Evolutionary conservation across 2,888 invertebrate genomes (phyloP).

Genomic region (Agonopterix arenella): DNA sequence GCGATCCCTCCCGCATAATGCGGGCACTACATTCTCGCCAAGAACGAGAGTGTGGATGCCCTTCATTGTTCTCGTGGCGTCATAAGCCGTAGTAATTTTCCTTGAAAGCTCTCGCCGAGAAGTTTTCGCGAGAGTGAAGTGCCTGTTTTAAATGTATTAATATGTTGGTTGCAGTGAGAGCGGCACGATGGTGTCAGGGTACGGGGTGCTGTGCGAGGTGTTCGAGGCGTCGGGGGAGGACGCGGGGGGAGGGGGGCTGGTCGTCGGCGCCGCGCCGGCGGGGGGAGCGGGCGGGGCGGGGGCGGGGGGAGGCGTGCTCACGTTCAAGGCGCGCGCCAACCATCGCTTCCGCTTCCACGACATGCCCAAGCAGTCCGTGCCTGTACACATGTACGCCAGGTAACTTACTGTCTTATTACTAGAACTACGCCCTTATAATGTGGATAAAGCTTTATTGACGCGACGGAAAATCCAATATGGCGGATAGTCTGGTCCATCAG

Average conservation of each 20-base stretch:
- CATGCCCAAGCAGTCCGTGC: slow-evolving; percentile 23
- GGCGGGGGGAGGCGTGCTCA: slow-evolving; percentile 15
- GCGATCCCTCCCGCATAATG: too few species aligned
- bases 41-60: too few species aligned
- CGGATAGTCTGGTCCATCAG: too few species aligned
- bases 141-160: too few species aligned
- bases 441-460: background rate
- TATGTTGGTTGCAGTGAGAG: slow-evolving; percentile 31
- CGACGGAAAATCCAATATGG: too few species aligned
- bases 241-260: slow-evolving; percentile 17
- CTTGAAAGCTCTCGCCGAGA: too few species aligned
- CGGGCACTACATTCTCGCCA: too few species aligned
- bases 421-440: background rate
- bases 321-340: slow-evolving; percentile 58
- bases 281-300: slow-evolving; percentile 6
- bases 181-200: slow-evolving; percentile 41
- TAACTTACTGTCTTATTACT: background rate
- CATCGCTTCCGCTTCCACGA: slow-evolving; percentile 46
- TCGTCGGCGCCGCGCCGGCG: slow-evolving; percentile 4
- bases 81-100: too few species aligned
- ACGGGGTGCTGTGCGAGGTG: slow-evolving; percentile 67
- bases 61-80: too few species aligned
- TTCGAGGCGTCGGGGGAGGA: slow-evolving; percentile 37
- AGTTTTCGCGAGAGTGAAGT: too few species aligned
- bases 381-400: slow-evolving; percentile 8